Base-by-base conservation (phyloP, 1,140 invertebrate genomes). In the Chelonus insularis region DNA sequence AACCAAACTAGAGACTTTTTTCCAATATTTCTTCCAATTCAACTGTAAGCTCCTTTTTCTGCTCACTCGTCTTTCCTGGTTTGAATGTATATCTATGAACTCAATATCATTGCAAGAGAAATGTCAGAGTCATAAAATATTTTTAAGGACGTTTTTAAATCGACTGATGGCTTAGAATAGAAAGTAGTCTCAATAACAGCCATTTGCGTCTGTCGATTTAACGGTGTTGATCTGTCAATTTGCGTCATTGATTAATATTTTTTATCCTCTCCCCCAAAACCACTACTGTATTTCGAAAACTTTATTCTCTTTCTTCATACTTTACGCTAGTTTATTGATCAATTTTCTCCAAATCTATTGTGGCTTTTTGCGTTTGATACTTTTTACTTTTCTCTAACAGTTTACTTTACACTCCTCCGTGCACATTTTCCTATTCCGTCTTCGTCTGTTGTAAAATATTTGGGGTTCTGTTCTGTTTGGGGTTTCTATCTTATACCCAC, bases 11-110 rank as follows among this genome's bases (percentile, higher is more conserved):
- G 36, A 47, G 14, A 23, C 20, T 37, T 11, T 39, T 48, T 21
- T 58, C 12, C 11, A 23, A 47, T 48, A 32, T 59, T 14, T 34
- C 21, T 21, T 25, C 5, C 39, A 32, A 23, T 57, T 48, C 18
- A 47, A 1, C n/a, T 57, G 12, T 57, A 12, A 45, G 14, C 55
- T 57, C 12, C n/a, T 29, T 25, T 43, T 12, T 57, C 12, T 23
- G 23, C 14, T 48, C 25, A n/a, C 2, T 47, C 41, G 11, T 18
- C n/a, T 23, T 14, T 16, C n/a, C 20, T 6, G 9, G 9, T 6
- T 57, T 32, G 7, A 43, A 4, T 47, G 21, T 8, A 8, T 58
- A 34, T 47, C 25, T 47, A 34, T 47, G 39, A n/a, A 12, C 41
- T 47, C 25, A 36, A 43, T 48, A 29, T 39, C 37, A 41, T 57